Conservation (phyloP, 2,888 invertebrate genomes). For the Pseudococcus jackbeardsleyi region DNA sequence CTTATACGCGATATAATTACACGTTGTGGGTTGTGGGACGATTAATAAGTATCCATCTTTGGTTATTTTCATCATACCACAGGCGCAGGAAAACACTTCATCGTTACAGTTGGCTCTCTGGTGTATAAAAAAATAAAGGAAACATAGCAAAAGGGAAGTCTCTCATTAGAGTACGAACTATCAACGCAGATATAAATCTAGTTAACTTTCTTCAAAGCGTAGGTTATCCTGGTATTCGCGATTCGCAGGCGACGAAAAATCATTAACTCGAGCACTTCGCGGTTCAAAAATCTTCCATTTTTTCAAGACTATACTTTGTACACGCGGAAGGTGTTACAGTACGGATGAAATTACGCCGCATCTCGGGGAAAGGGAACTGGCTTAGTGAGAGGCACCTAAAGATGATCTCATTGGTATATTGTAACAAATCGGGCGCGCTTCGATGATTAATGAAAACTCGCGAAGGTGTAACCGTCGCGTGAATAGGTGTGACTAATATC, state of each 20-base stretch:
- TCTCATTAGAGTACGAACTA: background rate
- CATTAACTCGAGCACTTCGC: background rate
- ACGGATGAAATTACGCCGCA: background rate
- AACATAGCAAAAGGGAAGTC: background rate
- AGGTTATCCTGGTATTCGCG: background rate
- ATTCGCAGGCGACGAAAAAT: background rate
- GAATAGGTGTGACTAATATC: slow-evolving; percentile 17
- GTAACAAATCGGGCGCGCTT: slow-evolving; percentile 31
- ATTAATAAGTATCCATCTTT: background rate
- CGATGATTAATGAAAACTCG: slow-evolving; percentile 60
- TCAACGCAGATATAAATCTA: background rate
- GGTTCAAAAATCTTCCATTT: slow-evolving; percentile 9
- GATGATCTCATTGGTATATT: slow-evolving; percentile 42
- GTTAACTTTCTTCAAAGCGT: slow-evolving; percentile 12
- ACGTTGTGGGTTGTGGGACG: background rate
- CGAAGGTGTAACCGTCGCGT: slow-evolving; percentile 56
- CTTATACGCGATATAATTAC: slow-evolving; percentile 16
- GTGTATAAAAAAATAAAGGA: background rate
- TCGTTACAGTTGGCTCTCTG: background rate
- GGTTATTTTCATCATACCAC: background rate
- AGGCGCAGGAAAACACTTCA: background rate
- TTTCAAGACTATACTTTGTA: background rate
- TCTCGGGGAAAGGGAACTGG: background rate
- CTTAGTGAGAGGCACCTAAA: background rate
- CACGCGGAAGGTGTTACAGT: background rate